phyloP scores from a whole-genome alignment of 2,113 vertebrate genomes.

The Hydrochoerus hydrochaeris region DNA sequence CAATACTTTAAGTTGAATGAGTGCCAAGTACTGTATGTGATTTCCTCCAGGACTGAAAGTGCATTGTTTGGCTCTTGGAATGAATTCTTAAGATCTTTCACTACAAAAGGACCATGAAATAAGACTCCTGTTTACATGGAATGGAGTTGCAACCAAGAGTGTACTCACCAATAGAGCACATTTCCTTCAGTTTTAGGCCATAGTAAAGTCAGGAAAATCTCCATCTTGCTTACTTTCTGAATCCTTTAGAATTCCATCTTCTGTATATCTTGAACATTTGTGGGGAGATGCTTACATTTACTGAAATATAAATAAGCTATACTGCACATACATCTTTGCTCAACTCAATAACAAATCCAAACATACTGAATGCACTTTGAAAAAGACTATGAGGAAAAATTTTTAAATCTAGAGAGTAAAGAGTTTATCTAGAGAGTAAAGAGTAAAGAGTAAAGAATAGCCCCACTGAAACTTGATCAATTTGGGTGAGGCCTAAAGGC shows the following conservation, averaged over 20 bases:
- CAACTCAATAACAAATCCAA: neutral
- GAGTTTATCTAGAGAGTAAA: no score
- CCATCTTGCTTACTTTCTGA: neutral
- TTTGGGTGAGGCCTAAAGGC: neutral
- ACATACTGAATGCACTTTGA: neutral
- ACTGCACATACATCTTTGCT: neutral
- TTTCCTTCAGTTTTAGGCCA: neutral
- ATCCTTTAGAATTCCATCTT: neutral
- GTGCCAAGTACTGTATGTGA: neutral
- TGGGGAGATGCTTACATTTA: neutral
- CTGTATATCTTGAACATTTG: neutral
- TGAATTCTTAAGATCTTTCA: conserved; percentile 41
- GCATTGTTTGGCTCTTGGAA: conserved; percentile 39
- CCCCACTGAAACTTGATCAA: neutral
- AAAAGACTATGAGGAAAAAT: neutral
- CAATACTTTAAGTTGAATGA: conserved; percentile 35
- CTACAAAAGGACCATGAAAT: neutral
- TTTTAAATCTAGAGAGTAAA: neutral
- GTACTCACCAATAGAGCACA: neutral
- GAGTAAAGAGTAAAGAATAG: neutral
- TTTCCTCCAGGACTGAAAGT: conserved; percentile 49
- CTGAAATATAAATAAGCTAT: neutral
- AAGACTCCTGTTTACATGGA: neutral
- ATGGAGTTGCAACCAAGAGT: neutral
- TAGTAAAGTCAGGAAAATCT: neutral